Base-by-base conservation (phyloP, 2,113 vertebrate species). In the Myotis lucifugus region DNA sequence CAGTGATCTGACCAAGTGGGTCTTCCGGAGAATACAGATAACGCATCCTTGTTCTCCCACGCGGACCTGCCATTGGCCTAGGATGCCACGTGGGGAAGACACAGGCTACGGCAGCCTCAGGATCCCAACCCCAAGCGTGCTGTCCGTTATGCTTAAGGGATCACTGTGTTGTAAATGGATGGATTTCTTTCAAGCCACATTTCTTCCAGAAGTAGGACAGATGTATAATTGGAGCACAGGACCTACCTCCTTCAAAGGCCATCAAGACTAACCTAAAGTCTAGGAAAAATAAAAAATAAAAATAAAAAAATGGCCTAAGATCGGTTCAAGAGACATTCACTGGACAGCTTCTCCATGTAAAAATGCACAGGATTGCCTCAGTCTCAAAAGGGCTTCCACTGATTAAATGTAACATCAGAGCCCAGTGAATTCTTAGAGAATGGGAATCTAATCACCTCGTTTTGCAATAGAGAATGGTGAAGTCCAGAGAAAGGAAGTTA, bases 61-160 rank as follows among this genome's bases (percentile, higher is more conserved):
- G 0, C 13, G 2, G 50, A 72, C 12, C 3, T 21, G n/a, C 4
- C 4, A 0, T 3, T 17, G 19, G 18, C 18, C 66, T 21, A 2
- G 0, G 1, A 23, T 82, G 34, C 18, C 66, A 46, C 0, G 0
- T 5, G 8, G 23, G 29, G 5, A 50, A 21, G 5, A 7, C 72
- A 19, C 25, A 46, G 27, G 2, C 8, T n/a, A 74, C 3, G 50
- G 32, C 11, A 17, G 5, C 59, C 21, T 59, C 66, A 3, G 0
- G 9, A 0, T 42, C 14, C 40, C 52, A 37, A 19, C 14, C 37
- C 42, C 34, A 18, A 17, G 3, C 0, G 0, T 3, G 10, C 61
- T 34, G 14, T 19, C 69, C 25, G 6, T 5, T 5, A 2, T 34
- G 11, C 34, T 79, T 27, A 19, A 19, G 42, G 21, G 70, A 46